Conservation (phyloP, 2,113 vertebrate genomes). For the Periophthalmodon schlosseri region DNA sequence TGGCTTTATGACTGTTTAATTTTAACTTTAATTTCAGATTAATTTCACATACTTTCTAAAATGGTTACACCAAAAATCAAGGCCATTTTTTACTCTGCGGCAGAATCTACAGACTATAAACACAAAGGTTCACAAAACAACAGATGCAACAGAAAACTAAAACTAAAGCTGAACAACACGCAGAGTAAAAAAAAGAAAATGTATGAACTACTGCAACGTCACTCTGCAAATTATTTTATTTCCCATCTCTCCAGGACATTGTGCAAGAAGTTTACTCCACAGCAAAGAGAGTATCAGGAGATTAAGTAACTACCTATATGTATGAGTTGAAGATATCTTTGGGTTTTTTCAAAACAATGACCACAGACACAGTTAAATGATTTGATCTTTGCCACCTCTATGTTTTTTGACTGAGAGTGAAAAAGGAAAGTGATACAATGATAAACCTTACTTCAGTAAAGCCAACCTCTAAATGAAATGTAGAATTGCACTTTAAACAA, state of each 20-base stretch:
- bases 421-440: neutral
- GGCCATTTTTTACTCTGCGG: neutral
- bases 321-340: neutral
- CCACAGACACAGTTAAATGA: slow-evolving; percentile 10
- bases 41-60: slow-evolving; percentile 52
- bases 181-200: neutral
- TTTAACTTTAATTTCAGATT: slow-evolving; percentile 24
- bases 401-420: slow-evolving; percentile 21
- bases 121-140: slow-evolving; percentile 47
- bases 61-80: slow-evolving; percentile 43
- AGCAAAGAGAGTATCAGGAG: slow-evolving; percentile 7
- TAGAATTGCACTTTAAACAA: slow-evolving; percentile 59
- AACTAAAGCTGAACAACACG: neutral
- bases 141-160: slow-evolving; percentile 12
- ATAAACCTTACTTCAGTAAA: neutral
- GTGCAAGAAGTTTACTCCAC: slow-evolving; percentile 13
- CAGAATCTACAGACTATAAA: slow-evolving; percentile 6
- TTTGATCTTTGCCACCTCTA: slow-evolving; percentile 51
- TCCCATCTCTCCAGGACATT: slow-evolving; percentile 40
- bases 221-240: slow-evolving; percentile 10
- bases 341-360: neutral
- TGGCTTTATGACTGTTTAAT: too few species aligned
- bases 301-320: slow-evolving; percentile 4
- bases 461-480: slow-evolving; percentile 11
- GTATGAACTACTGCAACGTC: slow-evolving; percentile 8